Base-by-base conservation (phyloP, 2,113 vertebrate species). In the Leucopternis melanops region DNA sequence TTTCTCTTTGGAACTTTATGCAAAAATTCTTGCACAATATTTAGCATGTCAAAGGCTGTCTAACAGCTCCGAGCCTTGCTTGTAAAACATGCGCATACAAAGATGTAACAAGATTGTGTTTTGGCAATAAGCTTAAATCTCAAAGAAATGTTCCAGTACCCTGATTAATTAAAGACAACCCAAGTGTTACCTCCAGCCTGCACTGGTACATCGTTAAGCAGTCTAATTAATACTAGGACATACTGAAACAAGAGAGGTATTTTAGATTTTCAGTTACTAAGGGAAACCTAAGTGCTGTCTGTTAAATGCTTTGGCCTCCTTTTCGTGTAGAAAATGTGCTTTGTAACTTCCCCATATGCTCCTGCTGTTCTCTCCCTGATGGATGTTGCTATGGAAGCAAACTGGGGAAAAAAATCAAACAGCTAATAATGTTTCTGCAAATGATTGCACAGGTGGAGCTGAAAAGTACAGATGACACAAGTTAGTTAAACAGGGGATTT, bases 361-460 rank as follows among this genome's bases (percentile, higher is more conserved):
- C 92, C 94, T 81, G 79, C 94, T 96, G 84, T 90, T 97, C 90
- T 90, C 62, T 96, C 90, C 79, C 91, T 96, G 96, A 96, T 95
- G 96, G 94, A 96, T 94, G 97, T 97, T 97, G 95, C 96, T 96
- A 97, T 97, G 97, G 97, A 97, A 97, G 96, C 95, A 95, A 97
- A 93, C 83, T 29, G 40, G 81, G 65, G 74, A 5, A 88, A 90
- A 87, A 95, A 95, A 93, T 61, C 85, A 95, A 96, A 91, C 54
- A 58, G 82, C 94, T 97, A 96, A 97, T 97, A 95, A 95, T 91
- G 91, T 95, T 96, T 96, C 95, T 96, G 90, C 93, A 94, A 96
- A 96, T 90, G 95, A 96, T 96, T 95, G 95, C 90, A 95, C 94
- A 93, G 91, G 95, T 96, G 94, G 83, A 95, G 86, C 91, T 93